phyloP scores from a whole-genome alignment of 23 tunicate species.

The Halocynthia aurantium region DNA sequence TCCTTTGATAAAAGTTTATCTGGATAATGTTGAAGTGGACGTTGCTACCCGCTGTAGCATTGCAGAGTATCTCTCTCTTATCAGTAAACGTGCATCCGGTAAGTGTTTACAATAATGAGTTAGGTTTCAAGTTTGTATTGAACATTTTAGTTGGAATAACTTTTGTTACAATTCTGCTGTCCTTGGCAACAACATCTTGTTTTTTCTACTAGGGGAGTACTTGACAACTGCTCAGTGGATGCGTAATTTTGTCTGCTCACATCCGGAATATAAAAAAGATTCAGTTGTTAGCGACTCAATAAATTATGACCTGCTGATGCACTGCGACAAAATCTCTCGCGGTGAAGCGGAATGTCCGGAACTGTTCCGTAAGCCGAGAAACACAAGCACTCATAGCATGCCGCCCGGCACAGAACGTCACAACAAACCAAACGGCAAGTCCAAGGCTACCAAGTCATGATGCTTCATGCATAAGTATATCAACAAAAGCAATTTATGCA shows the following conservation, averaged over 20 bases:
- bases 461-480: too few relatives aligned
- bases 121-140: too few relatives aligned
- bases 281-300: slow-evolving; percentile 68
- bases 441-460: too few relatives aligned
- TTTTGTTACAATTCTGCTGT: too few relatives aligned
- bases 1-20: slow-evolving; percentile 66
- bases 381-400: slow-evolving; percentile 18
- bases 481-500: too few relatives aligned
- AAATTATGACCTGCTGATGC: slow-evolving; percentile 68
- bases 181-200: not conserved
- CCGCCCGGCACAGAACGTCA: slow-evolving; percentile 26
- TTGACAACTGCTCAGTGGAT: slow-evolving; percentile 95
- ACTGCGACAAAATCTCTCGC: slow-evolving; percentile 60
- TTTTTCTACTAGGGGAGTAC: slow-evolving; percentile 53
- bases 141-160: too few relatives aligned
- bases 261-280: slow-evolving; percentile 79
- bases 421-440: slow-evolving; percentile 5
- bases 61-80: slow-evolving; percentile 65
- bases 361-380: slow-evolving; percentile 18
- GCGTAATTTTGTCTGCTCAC: slow-evolving; percentile 71
- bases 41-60: slow-evolving; percentile 91
- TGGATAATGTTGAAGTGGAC: slow-evolving; percentile 86
- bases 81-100: slow-evolving; percentile 95
- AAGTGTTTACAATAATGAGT: not conserved
- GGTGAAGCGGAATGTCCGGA: slow-evolving; percentile 38